Evolutionary conservation across 2,888 invertebrate genomes (phyloP).

Genomic region (Coremacera marginata): DNA sequence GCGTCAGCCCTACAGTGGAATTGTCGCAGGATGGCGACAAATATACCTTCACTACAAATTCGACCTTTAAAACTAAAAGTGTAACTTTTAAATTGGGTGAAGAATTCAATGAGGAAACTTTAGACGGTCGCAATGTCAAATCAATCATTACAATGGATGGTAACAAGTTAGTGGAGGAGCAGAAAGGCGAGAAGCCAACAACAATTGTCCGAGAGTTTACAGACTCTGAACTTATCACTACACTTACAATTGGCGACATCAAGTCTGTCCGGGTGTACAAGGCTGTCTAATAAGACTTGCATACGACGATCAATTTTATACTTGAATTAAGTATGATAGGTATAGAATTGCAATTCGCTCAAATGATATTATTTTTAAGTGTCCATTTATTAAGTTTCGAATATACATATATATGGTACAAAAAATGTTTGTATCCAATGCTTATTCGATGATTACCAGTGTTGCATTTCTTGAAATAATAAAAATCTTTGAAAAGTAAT

Average conservation of each 20-base stretch:
- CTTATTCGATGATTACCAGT: not conserved
- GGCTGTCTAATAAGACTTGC: conserved; percentile 69
- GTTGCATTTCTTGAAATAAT: not conserved
- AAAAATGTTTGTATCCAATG: not conserved
- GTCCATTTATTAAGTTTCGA: not conserved
- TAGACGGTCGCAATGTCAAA: conserved; percentile 87
- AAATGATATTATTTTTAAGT: not conserved
- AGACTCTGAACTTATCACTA: conserved; percentile 78
- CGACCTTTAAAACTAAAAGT: conserved; percentile 89
- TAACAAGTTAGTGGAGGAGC: conserved; percentile 83
- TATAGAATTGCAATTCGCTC: not conserved
- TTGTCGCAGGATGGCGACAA: conserved; percentile 81
- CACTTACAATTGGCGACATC: conserved; percentile 79
- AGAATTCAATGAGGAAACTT: conserved; percentile 91
- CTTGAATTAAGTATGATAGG: no score
- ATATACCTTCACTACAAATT: conserved; percentile 83
- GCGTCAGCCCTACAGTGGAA: conserved; percentile 85
- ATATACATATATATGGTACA: not conserved
- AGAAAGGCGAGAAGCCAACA: conserved; percentile 80
- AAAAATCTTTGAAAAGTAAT: not conserved
- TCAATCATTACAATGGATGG: conserved; percentile 77
- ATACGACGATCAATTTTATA: no score
- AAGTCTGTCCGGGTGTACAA: conserved; percentile 83
- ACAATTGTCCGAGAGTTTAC: conserved; percentile 81
- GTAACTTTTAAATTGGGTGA: conserved; percentile 87